phyloP scores from a whole-genome alignment of 1,140 invertebrate species.

The Drosophila mojavensis region DNA sequence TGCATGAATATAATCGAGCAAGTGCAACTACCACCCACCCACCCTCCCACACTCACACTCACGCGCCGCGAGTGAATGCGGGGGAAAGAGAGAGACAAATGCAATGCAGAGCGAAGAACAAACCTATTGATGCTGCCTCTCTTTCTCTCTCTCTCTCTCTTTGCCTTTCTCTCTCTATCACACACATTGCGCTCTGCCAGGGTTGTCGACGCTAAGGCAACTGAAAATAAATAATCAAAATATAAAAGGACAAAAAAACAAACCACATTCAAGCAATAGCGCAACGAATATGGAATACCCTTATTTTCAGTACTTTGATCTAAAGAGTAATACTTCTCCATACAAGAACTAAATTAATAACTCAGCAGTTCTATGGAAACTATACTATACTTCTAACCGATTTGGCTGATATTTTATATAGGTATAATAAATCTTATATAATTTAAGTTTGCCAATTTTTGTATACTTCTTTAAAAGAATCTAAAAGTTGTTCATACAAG shows the following conservation, averaged over 20 bases:
- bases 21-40: slow-evolving; percentile 1
- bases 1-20: slow-evolving; percentile 11
- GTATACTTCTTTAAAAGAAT: too few species aligned
- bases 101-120: not conserved
- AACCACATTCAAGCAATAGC: not conserved
- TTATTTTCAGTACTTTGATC: not conserved
- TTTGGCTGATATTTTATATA: too few species aligned
- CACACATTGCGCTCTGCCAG: not conserved
- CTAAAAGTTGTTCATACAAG: too few species aligned
- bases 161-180: not conserved
- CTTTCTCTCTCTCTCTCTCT: slow-evolving; percentile 3
- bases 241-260: too few species aligned
- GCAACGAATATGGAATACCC: not conserved
- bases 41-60: slow-evolving; percentile 1
- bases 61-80: not conserved
- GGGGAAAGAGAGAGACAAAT: not conserved
- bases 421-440: too few species aligned
- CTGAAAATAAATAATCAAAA: slow-evolving; percentile 1
- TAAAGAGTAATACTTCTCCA: too few species aligned
- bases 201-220: not conserved
- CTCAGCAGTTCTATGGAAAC: too few species aligned
- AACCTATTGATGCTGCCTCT: not conserved
- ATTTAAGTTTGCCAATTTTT: too few species aligned
- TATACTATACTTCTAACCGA: too few species aligned
- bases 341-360: too few species aligned